Evolutionary conservation across 92 coral and sea anemone genomes (phyloP).

Genomic region (Actinostola sp.): DNA sequence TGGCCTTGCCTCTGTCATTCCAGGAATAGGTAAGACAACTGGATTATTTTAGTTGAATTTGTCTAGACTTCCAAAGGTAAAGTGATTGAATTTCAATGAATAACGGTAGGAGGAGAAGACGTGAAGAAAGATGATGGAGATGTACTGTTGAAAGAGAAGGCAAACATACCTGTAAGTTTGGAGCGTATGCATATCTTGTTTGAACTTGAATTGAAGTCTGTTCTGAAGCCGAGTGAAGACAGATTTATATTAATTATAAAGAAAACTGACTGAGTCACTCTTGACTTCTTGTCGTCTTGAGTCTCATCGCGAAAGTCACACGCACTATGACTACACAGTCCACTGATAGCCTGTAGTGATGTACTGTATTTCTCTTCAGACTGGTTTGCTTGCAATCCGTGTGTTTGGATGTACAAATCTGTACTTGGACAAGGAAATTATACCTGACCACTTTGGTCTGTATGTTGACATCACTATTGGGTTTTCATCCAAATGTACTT

Average conservation of each 20-base stretch:
- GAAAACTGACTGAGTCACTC: too few relatives aligned
- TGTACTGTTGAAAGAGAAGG: conserved; percentile 63
- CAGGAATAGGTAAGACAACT: conserved; percentile 52
- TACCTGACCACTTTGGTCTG: conserved; percentile 82
- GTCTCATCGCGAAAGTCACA: too few relatives aligned
- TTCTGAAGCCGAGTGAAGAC: too few relatives aligned
- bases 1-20: conserved; percentile 43
- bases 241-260: background rate
- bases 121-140: conserved; percentile 71
- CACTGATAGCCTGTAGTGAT: too few relatives aligned
- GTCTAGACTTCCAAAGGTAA: background rate
- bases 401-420: conserved; percentile 92
- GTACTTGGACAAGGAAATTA: conserved; percentile 73
- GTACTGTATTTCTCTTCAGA: conserved; percentile 37
- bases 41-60: background rate
- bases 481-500: conserved; percentile 71
- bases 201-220: background rate
- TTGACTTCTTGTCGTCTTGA: too few relatives aligned
- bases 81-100: background rate
- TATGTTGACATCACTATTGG: conserved; percentile 85
- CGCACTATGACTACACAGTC: too few relatives aligned
- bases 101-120: conserved; percentile 53
- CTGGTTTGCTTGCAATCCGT: conserved; percentile 85
- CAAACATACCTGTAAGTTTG: conserved; percentile 68
- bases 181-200: background rate